Base-by-base conservation (phyloP, 2,113 vertebrate species). In the Aegithalos caudatus region DNA sequence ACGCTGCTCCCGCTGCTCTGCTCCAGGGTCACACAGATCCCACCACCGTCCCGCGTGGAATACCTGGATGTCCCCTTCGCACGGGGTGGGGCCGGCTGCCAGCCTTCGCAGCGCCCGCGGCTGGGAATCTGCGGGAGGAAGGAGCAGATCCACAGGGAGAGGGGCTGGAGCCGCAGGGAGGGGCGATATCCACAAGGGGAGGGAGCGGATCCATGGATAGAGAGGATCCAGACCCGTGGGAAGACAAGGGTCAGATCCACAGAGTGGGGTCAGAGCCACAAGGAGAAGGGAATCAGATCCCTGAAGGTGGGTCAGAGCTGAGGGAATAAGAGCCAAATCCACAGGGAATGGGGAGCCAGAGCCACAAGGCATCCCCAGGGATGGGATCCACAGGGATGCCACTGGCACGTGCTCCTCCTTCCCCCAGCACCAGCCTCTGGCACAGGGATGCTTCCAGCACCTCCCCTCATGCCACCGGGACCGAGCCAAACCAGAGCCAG, bases 81-180 rank as follows among this genome's bases (percentile, higher is more conserved):
- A 98, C 0, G 51, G 14, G 2, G 88, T 28, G 44, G 86, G 61
- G 57, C 96, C 95, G 0, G 66, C 81, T 0, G 31, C 95, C 95
- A 98, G 70, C 87, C 97, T 95, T 54, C 94, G 81, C 82, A 72
- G 84, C 24, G 96, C 92, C 80, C 60, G 95, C 10, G 97, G 98
- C 91, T 94, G 96, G 88, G 97, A 82, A 35, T 23, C 87, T 90
- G 78, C 0, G 33, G 61, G 62, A 61, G 9, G 53, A 11, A 54
- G 66, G 16, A 12, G n/a, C 37, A 38, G 15, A 29, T 51, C 69
- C 29, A 5, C 1, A 27, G 40, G 50, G 56, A 77, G 42, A 31
- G 1, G 42, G 13, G 11, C 15, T 4, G 6, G 57, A 64, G 22
- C 24, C 57, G 9, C 6, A 3, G 74, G 31, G 40, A 66, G 29